Evolutionary conservation across 2,888 invertebrate genomes (phyloP), one percentile per base, ranked within the genome.

Genomic region (Aphelenchoides bicaudatus): DNA sequence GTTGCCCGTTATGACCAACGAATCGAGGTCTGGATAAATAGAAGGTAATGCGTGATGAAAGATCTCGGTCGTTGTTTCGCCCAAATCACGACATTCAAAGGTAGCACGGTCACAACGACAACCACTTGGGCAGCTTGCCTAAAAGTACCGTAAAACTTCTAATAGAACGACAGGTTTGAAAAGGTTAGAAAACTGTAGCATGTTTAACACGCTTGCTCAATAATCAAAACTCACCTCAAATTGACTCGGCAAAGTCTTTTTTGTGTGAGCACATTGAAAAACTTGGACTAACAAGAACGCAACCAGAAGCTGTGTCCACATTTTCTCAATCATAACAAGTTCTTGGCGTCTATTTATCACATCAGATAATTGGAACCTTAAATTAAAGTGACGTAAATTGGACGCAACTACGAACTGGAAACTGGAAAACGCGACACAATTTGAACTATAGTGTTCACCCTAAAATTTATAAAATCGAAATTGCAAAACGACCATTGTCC

Each of bases 1-100:
- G 30, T 65, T 65, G 1, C 65, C 65, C 1, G 65, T 65, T 5
- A 65, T 43, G 13, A 39, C 27, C 5, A 65, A 27, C 3, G 65
- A 63, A 38, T 66, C 66, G 43, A 62, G 38, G 21, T 62, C 58
- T 2, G 38, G 51, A 34, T 23, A 62, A 3, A 62, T 38, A 13
- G 28, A 28, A n/a, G 62, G 63, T 19, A 39, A 21, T 13, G 50
- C 47, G 31, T 61, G 48, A 10, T 38, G 48, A 37, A 65, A 65
- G 3, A 65, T 25, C n/a, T 47, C 65, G 4, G 61, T 46, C 2
- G 43, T 25, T 5, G 25, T 48, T 34, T 59, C 37, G 39, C 39
- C 34, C 28, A 63, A 39, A 47, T 57, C 37, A 10, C 27, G 25
- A 47, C 65, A 65, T 16, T 59, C 49, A 27, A 66, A 34, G 3